Base-by-base conservation (phyloP, 2,888 invertebrate species). In the Agonopterix alstromeriana region DNA sequence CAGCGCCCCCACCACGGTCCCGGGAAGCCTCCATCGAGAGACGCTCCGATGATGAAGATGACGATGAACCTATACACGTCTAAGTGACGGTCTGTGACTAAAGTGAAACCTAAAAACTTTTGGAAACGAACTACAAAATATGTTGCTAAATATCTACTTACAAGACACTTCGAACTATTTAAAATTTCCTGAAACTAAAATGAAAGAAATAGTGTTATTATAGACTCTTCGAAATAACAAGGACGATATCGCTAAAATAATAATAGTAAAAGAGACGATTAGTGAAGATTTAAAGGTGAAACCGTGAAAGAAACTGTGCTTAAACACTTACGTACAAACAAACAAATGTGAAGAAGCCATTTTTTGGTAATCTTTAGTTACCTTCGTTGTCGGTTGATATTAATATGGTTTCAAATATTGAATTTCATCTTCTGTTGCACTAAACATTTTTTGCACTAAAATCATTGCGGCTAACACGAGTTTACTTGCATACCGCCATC, bases 31-130 rank as follows among this genome's bases (percentile, higher is more conserved):
- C 85, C 27, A 49, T 79, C 41, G 87, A 87, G 50, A 73, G 83
- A 58, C 86, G 80, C 54, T 74, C 85, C 14, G 88, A 87, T 38
- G 87, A 87, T 35, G 91, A 91, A 47, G 91, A 91, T 47, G 92
- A 91, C 54, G 92, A 92, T 53, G 92, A 92, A 67, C 87, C 92
- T 35, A 92, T 92, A 65, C 91, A 92, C 65, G 92, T 92, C 60
- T 92, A 85, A 80, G 53, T 52, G 51, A 3, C 17, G 17, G 3
- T 3, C 17, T 17, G 17, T 17, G 27, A 27, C 27, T 5, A 27
- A 7, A 27, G 27, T 27, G 7, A 27, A 27, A 27, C 27, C 27
- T 27, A 27, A 27, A 27, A 27, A 27, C 27, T 27, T 27, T 27
- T 27, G 27, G 7, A 27, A 27, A 27, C 27, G 27, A 27, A 27